A percentile compares a stretch with the other conserved stretches of the same genome.
Conservation (phyloP, 2,888 invertebrate species). For the Balanococcus diminutus region DNA sequence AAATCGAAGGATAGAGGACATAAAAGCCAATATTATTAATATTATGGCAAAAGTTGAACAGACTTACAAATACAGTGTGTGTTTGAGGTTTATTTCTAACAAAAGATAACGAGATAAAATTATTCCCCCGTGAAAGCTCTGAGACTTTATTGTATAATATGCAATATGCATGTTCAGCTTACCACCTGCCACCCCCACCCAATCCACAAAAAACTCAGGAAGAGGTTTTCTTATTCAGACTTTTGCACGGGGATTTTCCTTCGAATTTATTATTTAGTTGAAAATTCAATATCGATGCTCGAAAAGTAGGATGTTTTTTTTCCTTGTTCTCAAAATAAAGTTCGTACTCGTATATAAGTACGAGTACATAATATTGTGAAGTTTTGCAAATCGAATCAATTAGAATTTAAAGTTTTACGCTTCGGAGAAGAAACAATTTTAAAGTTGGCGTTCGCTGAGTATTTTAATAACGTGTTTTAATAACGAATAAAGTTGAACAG, state of each 20-base stretch:
- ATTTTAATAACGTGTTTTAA: conserved; percentile 41
- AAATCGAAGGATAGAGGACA: neutral
- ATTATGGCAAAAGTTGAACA: neutral
- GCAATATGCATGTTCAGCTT: neutral
- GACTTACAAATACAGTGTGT: neutral
- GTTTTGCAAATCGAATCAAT: conserved; percentile 37
- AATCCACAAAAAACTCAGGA: neutral
- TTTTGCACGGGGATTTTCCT: neutral
- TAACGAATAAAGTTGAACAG: conserved; percentile 44
- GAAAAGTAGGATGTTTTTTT: neutral
- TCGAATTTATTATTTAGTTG: neutral
- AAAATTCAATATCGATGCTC: neutral
- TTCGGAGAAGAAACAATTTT: conserved; percentile 19
- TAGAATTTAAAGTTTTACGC: conserved; percentile 27
- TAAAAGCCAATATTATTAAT: neutral
- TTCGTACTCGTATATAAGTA: neutral
- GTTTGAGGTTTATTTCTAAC: neutral
- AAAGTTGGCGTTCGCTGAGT: conserved; percentile 4
- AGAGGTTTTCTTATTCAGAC: neutral
- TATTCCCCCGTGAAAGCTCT: neutral
- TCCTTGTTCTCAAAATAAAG: neutral
- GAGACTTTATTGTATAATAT: neutral
- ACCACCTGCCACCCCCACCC: too few relatives aligned
- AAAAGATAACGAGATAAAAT: neutral
- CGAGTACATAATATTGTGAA: conserved; percentile 11